phyloP scores from a whole-genome alignment of 2,888 invertebrate genomes.

The Cephus spinipes region DNA sequence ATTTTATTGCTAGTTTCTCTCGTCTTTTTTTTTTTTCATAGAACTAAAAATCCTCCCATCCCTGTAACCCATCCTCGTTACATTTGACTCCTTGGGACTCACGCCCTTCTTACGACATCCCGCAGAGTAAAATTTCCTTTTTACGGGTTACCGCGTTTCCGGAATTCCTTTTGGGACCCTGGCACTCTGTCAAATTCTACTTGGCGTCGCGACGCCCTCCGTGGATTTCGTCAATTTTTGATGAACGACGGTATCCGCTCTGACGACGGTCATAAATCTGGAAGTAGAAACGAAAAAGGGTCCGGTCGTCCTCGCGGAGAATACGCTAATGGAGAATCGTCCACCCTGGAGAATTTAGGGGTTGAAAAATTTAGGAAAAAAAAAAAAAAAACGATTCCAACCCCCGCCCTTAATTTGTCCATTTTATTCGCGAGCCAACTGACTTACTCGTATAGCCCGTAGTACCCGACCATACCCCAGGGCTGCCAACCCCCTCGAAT shows the following conservation, averaged over 20 bases:
- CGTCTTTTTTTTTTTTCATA: neutral
- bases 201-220: neutral
- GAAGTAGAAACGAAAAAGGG: neutral
- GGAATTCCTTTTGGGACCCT: neutral
- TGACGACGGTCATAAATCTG: neutral
- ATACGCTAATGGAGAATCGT: neutral
- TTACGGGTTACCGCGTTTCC: neutral
- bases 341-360: neutral
- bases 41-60: neutral
- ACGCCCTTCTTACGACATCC: neutral
- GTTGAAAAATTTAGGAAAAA: neutral
- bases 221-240: slow-evolving; percentile 18
- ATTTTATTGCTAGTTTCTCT: neutral
- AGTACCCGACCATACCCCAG: neutral
- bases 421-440: neutral
- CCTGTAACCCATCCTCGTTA: neutral
- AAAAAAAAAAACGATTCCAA: neutral
- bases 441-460: neutral
- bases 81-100: neutral
- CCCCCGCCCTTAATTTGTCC: neutral
- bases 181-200: neutral
- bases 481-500: neutral
- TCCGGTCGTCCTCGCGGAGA: neutral
- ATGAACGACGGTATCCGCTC: slow-evolving; percentile 1
- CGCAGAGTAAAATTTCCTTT: neutral